These are phyloP conservation scores for Andrena hattorfiana DNA, from an alignment of 2,888 invertebrate genomes.

Conservation along the genomic window DNA sequence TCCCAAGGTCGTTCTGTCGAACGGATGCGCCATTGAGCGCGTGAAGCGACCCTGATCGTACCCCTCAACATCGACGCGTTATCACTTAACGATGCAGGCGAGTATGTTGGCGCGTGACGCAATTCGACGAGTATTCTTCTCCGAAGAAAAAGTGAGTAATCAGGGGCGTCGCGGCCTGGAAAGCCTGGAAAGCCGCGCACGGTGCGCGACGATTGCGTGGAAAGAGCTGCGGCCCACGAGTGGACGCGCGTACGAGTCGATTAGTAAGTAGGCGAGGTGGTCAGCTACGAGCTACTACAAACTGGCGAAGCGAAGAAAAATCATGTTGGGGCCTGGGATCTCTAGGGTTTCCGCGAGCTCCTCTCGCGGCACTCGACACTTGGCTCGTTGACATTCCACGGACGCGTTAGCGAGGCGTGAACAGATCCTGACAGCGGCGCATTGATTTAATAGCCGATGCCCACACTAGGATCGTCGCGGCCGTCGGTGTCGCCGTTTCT, in stretches of 20 bases:
- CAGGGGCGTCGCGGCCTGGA: conserved; percentile 2
- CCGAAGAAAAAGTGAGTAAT: conserved; percentile 7
- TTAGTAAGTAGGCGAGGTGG: not conserved
- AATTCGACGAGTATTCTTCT: conserved; percentile 1
- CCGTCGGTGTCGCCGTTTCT: conserved; percentile 50
- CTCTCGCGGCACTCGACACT: conserved; percentile 21
- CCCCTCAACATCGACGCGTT: not conserved
- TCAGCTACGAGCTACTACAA: no score
- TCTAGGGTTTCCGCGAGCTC: conserved; percentile 23
- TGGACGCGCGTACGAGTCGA: no score
- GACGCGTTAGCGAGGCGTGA: conserved; percentile 82
- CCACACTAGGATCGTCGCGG: conserved; percentile 74
- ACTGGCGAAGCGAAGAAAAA: not conserved
- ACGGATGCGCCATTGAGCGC: no score
- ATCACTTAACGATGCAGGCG: not conserved
- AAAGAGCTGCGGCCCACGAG: no score
- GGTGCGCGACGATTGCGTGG: not conserved
- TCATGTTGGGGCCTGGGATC: not conserved
- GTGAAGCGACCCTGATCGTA: no score
- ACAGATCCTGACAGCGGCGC: conserved; percentile 82
- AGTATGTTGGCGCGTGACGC: conserved; percentile 1
- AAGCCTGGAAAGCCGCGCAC: not conserved
- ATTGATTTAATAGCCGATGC: conserved; percentile 84
- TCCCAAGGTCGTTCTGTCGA: not conserved
- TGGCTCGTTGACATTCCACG: conserved; percentile 73